These are phyloP conservation scores for Aphidius gifuensis DNA, from an alignment of 1,140 invertebrate species.

Conservation along the genomic window DNA sequence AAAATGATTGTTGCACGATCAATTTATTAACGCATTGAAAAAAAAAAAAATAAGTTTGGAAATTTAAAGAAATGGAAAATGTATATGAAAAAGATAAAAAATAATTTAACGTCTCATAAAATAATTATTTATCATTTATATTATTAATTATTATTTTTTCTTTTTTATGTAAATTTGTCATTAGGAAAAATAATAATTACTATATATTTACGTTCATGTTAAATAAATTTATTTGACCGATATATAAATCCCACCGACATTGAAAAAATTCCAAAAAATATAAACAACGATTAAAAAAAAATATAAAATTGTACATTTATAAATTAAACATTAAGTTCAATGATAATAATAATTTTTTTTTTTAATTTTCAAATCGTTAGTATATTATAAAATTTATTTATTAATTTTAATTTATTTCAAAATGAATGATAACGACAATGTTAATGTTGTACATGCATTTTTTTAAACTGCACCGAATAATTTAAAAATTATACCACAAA, in stretches of 20 bases:
- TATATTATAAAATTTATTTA: constrained; percentile 3
- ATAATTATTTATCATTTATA: background rate
- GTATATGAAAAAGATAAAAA: background rate
- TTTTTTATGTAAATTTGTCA: too few relatives aligned
- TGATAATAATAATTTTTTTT: background rate
- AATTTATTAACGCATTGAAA: background rate
- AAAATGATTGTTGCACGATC: constrained; percentile 15
- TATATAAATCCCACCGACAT: constrained; percentile 10
- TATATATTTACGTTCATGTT: too few relatives aligned
- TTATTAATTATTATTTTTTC: background rate
- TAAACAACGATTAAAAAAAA: constrained; percentile 18
- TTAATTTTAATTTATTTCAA: background rate
- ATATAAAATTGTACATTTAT: constrained; percentile 4
- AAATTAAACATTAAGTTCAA: constrained; percentile 1
- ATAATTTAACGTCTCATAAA: constrained; percentile 1
- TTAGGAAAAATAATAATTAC: background rate
- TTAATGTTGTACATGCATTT: too few relatives aligned
- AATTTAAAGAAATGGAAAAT: constrained; percentile 12
- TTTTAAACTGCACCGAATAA: too few relatives aligned
- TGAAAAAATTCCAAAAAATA: background rate
- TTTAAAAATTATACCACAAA: background rate
- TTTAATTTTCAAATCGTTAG: constrained; percentile 1
- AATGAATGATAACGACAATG: constrained; percentile 3
- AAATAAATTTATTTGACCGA: background rate
- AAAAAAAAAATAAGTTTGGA: background rate